phyloP scores from a whole-genome alignment of 2,113 vertebrate genomes.

The Centrocercus urophasianus region DNA sequence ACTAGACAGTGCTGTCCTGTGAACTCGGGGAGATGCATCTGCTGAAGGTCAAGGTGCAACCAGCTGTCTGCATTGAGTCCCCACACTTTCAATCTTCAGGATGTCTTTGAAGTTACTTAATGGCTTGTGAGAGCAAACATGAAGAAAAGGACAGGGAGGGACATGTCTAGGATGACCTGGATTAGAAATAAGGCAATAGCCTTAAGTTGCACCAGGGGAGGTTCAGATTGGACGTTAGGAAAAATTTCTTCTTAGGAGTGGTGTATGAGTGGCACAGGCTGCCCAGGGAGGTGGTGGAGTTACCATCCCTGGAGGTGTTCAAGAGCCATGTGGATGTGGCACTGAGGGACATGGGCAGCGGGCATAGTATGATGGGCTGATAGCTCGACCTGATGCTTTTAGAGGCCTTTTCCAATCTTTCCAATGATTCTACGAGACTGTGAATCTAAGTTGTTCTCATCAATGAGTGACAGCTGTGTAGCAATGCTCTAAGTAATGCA shows the following conservation, averaged over 20 bases:
- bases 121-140: neutral
- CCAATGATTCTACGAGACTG: too few relatives aligned
- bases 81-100: neutral
- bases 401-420: too few relatives aligned
- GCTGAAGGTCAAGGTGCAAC: neutral
- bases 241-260: too few relatives aligned
- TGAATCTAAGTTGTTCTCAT: neutral
- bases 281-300: too few relatives aligned
- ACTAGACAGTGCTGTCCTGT: neutral
- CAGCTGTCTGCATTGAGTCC: neutral
- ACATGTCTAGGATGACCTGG: neutral
- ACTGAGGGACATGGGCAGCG: too few relatives aligned
- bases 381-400: too few relatives aligned
- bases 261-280: too few relatives aligned
- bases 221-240: too few relatives aligned
- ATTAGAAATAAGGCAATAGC: neutral
- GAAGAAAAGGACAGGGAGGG: neutral
- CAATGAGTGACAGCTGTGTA: accelerated
- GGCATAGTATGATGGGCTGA: too few relatives aligned
- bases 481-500: neutral
- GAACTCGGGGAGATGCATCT: neutral
- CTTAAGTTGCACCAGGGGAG: too few relatives aligned
- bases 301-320: too few relatives aligned
- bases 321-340: too few relatives aligned
- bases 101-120: neutral